Base-by-base conservation (phyloP, 2,797 vertebrate species). In the Amblyraja radiata region DNA sequence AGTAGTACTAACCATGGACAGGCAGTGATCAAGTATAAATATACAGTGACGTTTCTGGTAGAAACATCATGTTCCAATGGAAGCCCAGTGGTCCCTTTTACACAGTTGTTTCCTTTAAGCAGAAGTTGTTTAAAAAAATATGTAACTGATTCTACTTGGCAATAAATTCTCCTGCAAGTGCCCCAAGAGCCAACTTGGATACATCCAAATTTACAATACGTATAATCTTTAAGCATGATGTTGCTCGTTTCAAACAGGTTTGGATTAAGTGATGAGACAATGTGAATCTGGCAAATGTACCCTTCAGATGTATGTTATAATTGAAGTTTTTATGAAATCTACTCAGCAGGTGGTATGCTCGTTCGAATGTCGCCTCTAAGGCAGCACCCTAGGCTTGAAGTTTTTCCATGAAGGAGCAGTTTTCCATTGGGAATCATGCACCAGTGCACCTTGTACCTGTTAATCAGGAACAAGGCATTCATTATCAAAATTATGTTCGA, bases 201-300 rank as follows among this genome's bases (percentile, higher is more conserved):
- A 90, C 90, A 73, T 92, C 71, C 68, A 96, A 96, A 96, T 96
- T 95, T 95, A 95, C 94, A 94, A 94, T 96, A 96, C 95, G 94
- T 95, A 93, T 95, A 93, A 95, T 95, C 95, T 95, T 94, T 94
- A 92, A 92, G 73, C 90, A 92, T 76, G 71, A 58, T 73, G 36
- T 46, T 46, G 18, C 36, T 90, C 63, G 46, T 73, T 21, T 39
- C 71, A 25, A 73, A 46, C 32, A 73, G 36, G n/a, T 73, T 32
- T 90, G 68, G 9, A 25, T 46, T 73, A 86, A 25, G 21, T 73
- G 65, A 73, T 90, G 36, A 73, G 32, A 68, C 7, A 18, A 73
- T 68, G 63, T 21, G 68, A 90, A 73, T 68, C 32, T 90, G 68
- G 36, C 65, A 90, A 73, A 71, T 90, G 68, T 73, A 25, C 18